Base-by-base conservation (phyloP, 2,113 vertebrate genomes). In the Eptatretus burgeri region DNA sequence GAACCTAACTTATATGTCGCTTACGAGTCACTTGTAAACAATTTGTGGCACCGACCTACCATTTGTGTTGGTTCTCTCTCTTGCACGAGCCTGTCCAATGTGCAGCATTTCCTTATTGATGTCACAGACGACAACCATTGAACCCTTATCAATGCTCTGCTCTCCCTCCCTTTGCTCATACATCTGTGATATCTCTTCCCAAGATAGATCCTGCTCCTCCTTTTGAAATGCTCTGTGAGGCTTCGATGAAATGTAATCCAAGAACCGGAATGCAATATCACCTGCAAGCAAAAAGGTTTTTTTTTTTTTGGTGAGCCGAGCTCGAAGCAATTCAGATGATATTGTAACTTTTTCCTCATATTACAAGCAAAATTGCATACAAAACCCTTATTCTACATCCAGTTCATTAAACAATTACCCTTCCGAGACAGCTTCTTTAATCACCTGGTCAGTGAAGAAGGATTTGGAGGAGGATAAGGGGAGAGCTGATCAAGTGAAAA, bases 71-170 rank as follows among this genome's bases (percentile, higher is more conserved):
- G 82, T 80, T 63, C 72, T 69, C 4, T 70, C 53, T 7, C 74
- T 69, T 0, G 82, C 81, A 68, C 77, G 82, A 75, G 81, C 71
- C 67, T 79, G 84, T 53, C 89, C 89, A 67, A 87, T 75, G 70
- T 78, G 87, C 62, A 98, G 75, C 91, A 98, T 98, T 71, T 91
- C 86, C 69, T 79, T 89, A 74, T 88, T 98, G 69, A 95, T 89
- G 73, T 98, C 91, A 70, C 87, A 98, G 65, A 98, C 76, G 66
- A 87, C 77, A 5, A 82, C 87, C 1, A 65, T 74, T 49, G 85
- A 72, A 27, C 71, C 51, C 1, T 70, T 70, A 51, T 77, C 63
- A 0, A 71, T 69, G 11, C 72, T 69, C 5, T 17, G 17, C 65
- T 71, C 64, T 49, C 72, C 10, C 64, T 68, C 64, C 67, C 69